phyloP scores from a whole-genome alignment of 2,113 vertebrate species.

The Hippopotamus amphibius region DNA sequence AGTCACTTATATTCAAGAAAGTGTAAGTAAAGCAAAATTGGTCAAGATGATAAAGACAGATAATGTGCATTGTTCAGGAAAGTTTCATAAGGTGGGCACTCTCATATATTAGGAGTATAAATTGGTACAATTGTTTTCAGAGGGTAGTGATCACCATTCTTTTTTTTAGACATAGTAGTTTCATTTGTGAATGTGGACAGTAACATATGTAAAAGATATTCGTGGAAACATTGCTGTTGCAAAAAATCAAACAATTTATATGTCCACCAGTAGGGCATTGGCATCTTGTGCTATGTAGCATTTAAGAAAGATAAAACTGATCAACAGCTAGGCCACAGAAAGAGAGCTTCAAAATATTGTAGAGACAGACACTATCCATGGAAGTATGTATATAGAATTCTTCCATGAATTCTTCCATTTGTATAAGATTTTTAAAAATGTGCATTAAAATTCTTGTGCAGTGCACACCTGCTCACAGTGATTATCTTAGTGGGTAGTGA shows the following conservation, averaged over 20 bases:
- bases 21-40: background rate
- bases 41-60: background rate
- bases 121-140: background rate
- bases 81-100: background rate
- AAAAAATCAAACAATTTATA: background rate
- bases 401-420: background rate
- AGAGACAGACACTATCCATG: background rate
- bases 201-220: slow-evolving; percentile 14
- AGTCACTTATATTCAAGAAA: background rate
- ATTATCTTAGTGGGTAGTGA: background rate
- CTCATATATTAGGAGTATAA: background rate
- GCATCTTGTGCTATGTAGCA: background rate
- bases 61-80: background rate
- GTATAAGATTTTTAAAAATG: background rate
- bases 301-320: slow-evolving; percentile 25
- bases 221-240: background rate
- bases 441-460: background rate
- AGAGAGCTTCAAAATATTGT: background rate
- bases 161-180: background rate
- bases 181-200: background rate
- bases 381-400: background rate
- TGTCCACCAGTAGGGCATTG: background rate
- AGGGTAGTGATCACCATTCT: background rate
- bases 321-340: background rate
- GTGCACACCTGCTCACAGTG: background rate